phyloP scores from a whole-genome alignment of 2,113 vertebrate species.

The Alethe diademata region DNA sequence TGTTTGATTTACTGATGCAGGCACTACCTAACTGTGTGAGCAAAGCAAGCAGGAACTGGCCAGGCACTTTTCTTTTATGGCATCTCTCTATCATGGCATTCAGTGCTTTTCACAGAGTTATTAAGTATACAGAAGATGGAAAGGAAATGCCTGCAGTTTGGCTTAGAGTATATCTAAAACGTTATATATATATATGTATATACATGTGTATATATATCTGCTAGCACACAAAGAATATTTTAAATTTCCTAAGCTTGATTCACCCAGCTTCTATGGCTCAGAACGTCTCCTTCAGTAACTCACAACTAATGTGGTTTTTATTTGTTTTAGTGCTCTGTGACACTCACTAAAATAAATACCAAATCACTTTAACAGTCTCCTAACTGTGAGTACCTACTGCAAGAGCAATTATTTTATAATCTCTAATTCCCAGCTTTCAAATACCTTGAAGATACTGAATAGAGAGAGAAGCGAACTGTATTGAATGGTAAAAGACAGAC shows the following conservation, averaged over 20 bases:
- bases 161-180: not conserved
- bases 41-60: not conserved
- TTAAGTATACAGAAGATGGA: constrained; percentile 54
- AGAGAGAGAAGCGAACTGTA: constrained; percentile 18
- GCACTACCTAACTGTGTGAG: not conserved
- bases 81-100: constrained; percentile 41
- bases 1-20: constrained; percentile 20
- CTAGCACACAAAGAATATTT: constrained; percentile 17
- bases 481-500: constrained; percentile 24
- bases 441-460: constrained; percentile 36
- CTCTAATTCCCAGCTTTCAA: constrained; percentile 38
- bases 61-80: constrained; percentile 51
- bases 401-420: constrained; percentile 50
- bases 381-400: constrained; percentile 7
- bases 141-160: constrained; percentile 11
- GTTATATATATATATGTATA: not conserved
- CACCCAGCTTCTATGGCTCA: not conserved
- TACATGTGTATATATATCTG: not conserved
- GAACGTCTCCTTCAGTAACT: constrained; percentile 15
- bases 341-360: not conserved
- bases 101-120: constrained; percentile 3
- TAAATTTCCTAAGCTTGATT: constrained; percentile 30
- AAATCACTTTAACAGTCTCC: constrained; percentile 46
- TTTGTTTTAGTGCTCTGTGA: constrained; percentile 40
- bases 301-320: constrained; percentile 33